Conservation (phyloP, 2,113 vertebrate genomes). For the Tachysurus vachellii region DNA sequence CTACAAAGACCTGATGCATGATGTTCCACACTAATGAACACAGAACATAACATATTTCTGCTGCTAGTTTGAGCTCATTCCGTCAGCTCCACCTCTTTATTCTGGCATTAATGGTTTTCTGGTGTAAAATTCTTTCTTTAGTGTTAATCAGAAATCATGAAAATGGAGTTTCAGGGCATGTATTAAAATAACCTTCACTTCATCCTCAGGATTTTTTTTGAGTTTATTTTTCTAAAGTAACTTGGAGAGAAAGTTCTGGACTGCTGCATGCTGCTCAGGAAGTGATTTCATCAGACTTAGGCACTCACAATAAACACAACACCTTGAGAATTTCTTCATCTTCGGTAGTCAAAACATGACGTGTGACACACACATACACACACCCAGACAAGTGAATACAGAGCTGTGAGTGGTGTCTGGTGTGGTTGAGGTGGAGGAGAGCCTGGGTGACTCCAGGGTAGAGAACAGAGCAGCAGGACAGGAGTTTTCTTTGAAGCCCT, state of each 20-base stretch:
- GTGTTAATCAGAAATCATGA: background rate
- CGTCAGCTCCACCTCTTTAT: background rate
- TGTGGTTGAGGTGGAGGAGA: background rate
- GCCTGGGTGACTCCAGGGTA: background rate
- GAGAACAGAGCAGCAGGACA: background rate
- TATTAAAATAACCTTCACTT: background rate
- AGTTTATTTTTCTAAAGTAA: slow-evolving; percentile 3
- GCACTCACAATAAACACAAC: background rate
- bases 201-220: background rate
- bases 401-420: background rate
- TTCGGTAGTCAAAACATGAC: background rate
- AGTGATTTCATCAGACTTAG: background rate
- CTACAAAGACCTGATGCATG: background rate
- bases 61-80: background rate
- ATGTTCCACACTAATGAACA: background rate
- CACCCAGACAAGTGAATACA: background rate
- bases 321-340: background rate
- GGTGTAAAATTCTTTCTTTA: background rate
- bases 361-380: background rate
- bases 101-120: background rate
- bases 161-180: background rate
- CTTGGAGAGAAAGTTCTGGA: background rate
- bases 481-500: slow-evolving; percentile 13
- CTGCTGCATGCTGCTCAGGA: background rate
- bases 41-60: background rate